Conservation (phyloP, 2,113 vertebrate species). For the Pantherophis guttatus region DNA sequence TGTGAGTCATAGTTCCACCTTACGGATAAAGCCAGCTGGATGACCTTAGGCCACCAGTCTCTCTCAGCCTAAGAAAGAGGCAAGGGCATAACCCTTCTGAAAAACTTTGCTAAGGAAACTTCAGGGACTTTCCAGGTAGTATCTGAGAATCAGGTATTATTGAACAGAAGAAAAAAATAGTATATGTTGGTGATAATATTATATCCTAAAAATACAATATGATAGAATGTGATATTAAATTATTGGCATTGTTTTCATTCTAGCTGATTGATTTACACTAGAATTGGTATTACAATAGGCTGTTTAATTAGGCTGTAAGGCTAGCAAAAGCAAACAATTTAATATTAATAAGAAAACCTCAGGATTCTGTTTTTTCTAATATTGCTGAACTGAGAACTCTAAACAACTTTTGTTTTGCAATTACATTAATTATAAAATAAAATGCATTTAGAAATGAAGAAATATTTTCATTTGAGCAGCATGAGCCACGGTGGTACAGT, state of each 20-base stretch:
- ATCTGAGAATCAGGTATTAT: too few relatives aligned
- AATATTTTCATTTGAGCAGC: background rate
- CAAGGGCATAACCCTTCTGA: too few relatives aligned
- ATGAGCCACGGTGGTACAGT: too few relatives aligned
- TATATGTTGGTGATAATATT: background rate
- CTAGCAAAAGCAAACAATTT: background rate
- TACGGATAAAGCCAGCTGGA: too few relatives aligned
- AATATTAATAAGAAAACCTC: background rate
- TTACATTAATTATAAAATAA: background rate
- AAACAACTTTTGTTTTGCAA: background rate
- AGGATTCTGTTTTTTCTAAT: background rate
- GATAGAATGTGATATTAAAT: background rate
- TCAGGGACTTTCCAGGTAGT: too few relatives aligned
- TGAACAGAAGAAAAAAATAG: too few relatives aligned
- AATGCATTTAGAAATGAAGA: background rate
- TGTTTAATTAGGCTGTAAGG: background rate
- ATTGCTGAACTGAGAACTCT: background rate
- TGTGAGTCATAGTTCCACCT: too few relatives aligned
- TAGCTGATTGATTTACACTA: background rate
- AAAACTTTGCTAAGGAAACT: too few relatives aligned
- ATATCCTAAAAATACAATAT: background rate
- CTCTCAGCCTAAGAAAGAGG: too few relatives aligned
- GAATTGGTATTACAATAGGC: background rate
- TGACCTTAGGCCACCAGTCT: too few relatives aligned
- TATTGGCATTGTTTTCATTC: background rate